A percentile compares a stretch with the other conserved stretches of the same genome.
Evolutionary conservation across 64 coral and sea anemone species (phyloP).

Genomic region (Cladopsammia gracilis): DNA sequence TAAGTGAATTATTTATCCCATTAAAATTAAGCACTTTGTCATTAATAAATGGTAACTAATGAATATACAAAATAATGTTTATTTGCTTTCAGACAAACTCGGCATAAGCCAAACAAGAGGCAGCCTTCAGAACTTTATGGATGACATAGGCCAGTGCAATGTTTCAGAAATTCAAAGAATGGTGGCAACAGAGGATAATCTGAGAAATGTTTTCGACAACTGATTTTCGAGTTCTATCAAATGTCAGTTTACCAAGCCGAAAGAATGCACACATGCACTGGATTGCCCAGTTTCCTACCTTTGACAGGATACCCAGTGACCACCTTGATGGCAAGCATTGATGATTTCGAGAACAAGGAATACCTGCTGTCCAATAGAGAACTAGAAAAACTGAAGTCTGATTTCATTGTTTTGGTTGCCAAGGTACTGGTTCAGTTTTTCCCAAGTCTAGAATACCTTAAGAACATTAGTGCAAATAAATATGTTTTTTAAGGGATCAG

Average conservation of each 20-base stretch:
- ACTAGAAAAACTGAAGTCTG: slow-evolving; percentile 32
- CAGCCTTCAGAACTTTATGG: slow-evolving; percentile 51
- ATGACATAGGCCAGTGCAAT: slow-evolving; percentile 36
- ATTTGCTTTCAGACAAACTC: too few relatives aligned
- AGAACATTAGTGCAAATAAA: neutral
- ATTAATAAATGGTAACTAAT: too few relatives aligned
- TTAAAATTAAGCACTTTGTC: too few relatives aligned
- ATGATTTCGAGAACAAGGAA: slow-evolving; percentile 60
- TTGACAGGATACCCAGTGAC: slow-evolving; percentile 27
- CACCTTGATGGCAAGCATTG: slow-evolving; percentile 53
- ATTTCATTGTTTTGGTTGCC: slow-evolving; percentile 32
- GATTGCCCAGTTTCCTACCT: slow-evolving; percentile 62
- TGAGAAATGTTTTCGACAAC: slow-evolving; percentile 72
- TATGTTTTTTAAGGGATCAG: too few relatives aligned
- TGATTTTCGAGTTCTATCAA: slow-evolving; percentile 64
- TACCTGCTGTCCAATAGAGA: slow-evolving; percentile 31
- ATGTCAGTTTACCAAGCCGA: slow-evolving; percentile 59
- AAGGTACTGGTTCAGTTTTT: slow-evolving; percentile 63
- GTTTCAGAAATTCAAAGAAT: slow-evolving; percentile 8
- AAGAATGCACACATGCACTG: slow-evolving; percentile 64
- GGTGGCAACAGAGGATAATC: slow-evolving; percentile 6
- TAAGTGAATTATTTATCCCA: too few relatives aligned
- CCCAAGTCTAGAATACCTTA: neutral
- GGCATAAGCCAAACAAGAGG: slow-evolving; percentile 58
- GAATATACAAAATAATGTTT: too few relatives aligned